Evolutionary conservation across 1,140 invertebrate genomes (phyloP), one percentile per base, ranked within the genome.

Genomic region (Metopolophium dirhodum): DNA sequence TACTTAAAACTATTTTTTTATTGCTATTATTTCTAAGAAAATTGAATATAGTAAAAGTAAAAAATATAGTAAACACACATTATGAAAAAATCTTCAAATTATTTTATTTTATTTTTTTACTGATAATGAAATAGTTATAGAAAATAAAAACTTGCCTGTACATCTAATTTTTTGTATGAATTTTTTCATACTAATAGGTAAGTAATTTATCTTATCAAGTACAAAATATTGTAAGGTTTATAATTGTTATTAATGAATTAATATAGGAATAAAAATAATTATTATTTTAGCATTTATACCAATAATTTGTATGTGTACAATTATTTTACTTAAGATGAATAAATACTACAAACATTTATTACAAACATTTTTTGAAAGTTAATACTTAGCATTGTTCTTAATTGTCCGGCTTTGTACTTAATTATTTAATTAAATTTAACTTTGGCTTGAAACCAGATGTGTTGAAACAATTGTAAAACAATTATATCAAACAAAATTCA

Each of bases 11-110:
- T 90, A 90, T 68, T 90, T 90, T 90, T 37, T 90, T 90, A 90
- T 90, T 90, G 57, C 89, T 90, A 90, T 68, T 68, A 90, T 57
- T 45, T 90, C 89, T 90, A 90, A 68, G 45, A 90, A 61, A 45
- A 68, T 90, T 41, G 30, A 45, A 90, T 20, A 41, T 68, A 47
- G 41, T 47, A 30, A 22, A 88, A 88, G 47, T 51, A 51, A 35
- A 49, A 77, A 89, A 37, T 41, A 54, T 57, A 89, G 35, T 35
- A 89, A n/a, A 54, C 30, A 89, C 49, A 26, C 37, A 57, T 41
- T 26, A 89, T 57, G 14, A 11, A 35, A 37, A 54, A 26, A 57
- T 41, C 8, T 35, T 47, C 6, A 87, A 87, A 87, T 45, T 3
- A 45, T 45, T 26, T 85, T 45, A 18, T 37, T 83, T 82, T 82